phyloP scores from a whole-genome alignment of 2,113 vertebrate genomes.

The Hippocampus comes region DNA sequence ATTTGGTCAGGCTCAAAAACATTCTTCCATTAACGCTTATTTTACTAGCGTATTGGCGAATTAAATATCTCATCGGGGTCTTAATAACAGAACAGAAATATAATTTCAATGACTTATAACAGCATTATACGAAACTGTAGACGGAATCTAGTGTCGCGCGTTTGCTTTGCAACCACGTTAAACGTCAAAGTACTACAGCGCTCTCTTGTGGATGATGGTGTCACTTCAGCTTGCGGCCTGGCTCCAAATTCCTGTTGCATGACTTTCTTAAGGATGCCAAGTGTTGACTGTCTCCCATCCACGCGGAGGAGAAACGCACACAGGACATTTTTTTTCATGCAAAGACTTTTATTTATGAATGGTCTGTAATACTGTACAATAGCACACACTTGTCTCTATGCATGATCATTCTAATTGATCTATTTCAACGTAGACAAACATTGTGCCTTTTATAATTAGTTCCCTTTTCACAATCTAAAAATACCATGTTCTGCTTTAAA shows the following conservation, averaged over 20 bases:
- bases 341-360: slow-evolving; percentile 78
- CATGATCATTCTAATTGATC: slow-evolving; percentile 62
- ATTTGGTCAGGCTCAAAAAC: too few species aligned
- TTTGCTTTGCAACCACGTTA: neutral
- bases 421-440: slow-evolving; percentile 62
- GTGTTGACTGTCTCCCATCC: neutral
- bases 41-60: too few species aligned
- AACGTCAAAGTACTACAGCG: neutral
- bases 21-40: too few species aligned
- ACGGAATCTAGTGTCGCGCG: neutral
- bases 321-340: slow-evolving; percentile 65
- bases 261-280: neutral
- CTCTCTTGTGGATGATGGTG: slow-evolving; percentile 4
- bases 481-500: slow-evolving; percentile 77
- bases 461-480: slow-evolving; percentile 76
- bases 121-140: too few species aligned
- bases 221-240: neutral
- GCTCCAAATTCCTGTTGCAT: neutral
- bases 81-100: too few species aligned
- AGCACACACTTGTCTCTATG: slow-evolving; percentile 65
- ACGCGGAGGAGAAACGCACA: neutral
- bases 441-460: slow-evolving; percentile 64
- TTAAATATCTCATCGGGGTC: too few species aligned
- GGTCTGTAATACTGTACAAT: slow-evolving; percentile 71
- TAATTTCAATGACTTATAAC: too few species aligned